Evolutionary conservation across 2,888 invertebrate species (phyloP), one percentile per base, ranked within the genome.

Genomic region (Pimpla rufipes): DNA sequence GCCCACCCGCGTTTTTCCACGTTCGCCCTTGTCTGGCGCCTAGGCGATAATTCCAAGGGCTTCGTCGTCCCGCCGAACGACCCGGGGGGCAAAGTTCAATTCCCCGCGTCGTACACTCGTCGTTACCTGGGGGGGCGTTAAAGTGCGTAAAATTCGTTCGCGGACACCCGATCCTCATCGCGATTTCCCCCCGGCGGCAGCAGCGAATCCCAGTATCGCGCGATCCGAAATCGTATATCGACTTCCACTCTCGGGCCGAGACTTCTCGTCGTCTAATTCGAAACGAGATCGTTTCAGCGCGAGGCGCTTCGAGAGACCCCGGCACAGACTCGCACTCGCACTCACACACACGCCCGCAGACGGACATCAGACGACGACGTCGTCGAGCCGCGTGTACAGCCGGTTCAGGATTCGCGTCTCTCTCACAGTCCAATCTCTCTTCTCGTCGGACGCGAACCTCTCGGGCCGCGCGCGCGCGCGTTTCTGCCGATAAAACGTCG

Each of bases 391-490:
- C 79, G 79, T 70, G 57, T 83, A 71, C 59, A 55, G 64, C 29
- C 47, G 35, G 74, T 74, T 76, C 76, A 79, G 74, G 66, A 83
- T 79, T 76, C 83, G 75, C 80, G 76, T 83, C 75, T 78, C 77
- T 80, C 82, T 85, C 77, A 64, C 78, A 81, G 78, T 85, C 70
- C 68, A 78, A 85, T 83, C 81, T 79, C 78, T 79, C 79, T 59
- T 83, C 81, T 81, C 81, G 81, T 76, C 59, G 79, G 70, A 80
- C 55, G 80, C 80, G 77, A 83, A 83, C 70, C 67, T 70, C 68
- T 62, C 57, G 67, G 21, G 62, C 62, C 45, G 62, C 70, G 73
- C 80, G 76, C 71, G 64, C 21, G 71, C 71, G 64, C 21, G 45
- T 64, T 57, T 11, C 18, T 23, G 62, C 67, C 59, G 50, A 47